Evolutionary conservation across 2,888 invertebrate genomes (phyloP).

Genomic region (Acanthacorydalis orientalis): DNA sequence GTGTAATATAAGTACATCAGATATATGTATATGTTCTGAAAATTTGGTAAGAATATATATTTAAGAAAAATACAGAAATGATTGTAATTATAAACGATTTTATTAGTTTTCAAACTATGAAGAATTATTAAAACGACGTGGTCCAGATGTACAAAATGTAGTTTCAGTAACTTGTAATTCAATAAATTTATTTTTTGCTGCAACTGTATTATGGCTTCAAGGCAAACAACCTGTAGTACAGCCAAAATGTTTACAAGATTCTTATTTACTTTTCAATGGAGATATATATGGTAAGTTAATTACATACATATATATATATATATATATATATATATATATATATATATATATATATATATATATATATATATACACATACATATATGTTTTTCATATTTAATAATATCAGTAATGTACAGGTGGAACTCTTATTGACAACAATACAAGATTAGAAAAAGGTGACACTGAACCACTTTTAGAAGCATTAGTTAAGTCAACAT

Average conservation of each 20-base stretch:
- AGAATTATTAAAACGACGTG: constrained; percentile 33
- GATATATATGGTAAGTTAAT: constrained; percentile 54
- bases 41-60: neutral
- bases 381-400: too few relatives aligned
- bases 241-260: constrained; percentile 43
- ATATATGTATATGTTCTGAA: neutral
- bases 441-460: constrained; percentile 22
- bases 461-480: constrained; percentile 37
- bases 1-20: neutral
- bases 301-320: neutral
- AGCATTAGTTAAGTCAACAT: constrained; percentile 18
- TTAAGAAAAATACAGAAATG: neutral
- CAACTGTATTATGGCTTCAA: constrained; percentile 71
- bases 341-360: too few relatives aligned
- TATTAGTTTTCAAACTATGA: constrained; percentile 26
- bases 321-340: too few relatives aligned
- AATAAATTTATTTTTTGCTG: constrained; percentile 20
- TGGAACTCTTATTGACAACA: constrained; percentile 16
- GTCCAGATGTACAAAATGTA: constrained; percentile 30
- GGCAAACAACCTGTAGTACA: constrained; percentile 46
- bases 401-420: constrained; percentile 1
- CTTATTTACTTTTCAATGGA: constrained; percentile 73
- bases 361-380: neutral
- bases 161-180: constrained; percentile 10
- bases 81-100: too few relatives aligned